Conservation (phyloP, 1,140 invertebrate genomes). For the Periplaneta americana region DNA sequence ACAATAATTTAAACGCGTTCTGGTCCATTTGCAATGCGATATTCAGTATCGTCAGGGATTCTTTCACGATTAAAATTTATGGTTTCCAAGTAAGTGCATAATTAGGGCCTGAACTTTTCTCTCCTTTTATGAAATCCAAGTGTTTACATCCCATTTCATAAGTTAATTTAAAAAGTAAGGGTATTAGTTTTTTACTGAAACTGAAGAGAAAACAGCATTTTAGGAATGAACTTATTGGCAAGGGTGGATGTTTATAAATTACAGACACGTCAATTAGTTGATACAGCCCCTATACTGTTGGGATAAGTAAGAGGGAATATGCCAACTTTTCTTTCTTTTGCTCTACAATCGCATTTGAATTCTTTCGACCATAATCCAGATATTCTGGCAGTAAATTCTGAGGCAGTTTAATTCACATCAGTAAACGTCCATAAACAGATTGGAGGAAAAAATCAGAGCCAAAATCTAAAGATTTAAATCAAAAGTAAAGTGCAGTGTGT, state of each 20-base stretch:
- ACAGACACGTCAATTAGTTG: neutral
- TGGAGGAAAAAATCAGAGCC: neutral
- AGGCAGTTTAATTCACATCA: neutral
- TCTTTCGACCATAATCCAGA: neutral
- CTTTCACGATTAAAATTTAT: neutral
- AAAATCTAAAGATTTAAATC: neutral
- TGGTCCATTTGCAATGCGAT: neutral
- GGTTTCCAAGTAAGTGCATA: neutral
- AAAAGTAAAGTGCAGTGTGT: neutral
- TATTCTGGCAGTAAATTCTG: too few relatives aligned
- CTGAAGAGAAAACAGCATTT: neutral
- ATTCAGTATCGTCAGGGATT: neutral
- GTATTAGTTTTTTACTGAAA: neutral
- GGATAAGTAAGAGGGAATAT: neutral
- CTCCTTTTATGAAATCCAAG: neutral
- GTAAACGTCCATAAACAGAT: neutral
- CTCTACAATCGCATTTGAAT: neutral
- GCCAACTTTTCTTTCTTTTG: neutral
- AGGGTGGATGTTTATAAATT: neutral
- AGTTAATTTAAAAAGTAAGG: slow-evolving; percentile 3
- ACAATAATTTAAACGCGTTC: neutral
- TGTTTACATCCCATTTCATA: neutral
- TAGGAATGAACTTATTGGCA: neutral
- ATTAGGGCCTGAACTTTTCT: neutral
- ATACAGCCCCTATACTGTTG: neutral